Conservation (phyloP, 2,888 invertebrate genomes). For the Octonoba sinensis region DNA sequence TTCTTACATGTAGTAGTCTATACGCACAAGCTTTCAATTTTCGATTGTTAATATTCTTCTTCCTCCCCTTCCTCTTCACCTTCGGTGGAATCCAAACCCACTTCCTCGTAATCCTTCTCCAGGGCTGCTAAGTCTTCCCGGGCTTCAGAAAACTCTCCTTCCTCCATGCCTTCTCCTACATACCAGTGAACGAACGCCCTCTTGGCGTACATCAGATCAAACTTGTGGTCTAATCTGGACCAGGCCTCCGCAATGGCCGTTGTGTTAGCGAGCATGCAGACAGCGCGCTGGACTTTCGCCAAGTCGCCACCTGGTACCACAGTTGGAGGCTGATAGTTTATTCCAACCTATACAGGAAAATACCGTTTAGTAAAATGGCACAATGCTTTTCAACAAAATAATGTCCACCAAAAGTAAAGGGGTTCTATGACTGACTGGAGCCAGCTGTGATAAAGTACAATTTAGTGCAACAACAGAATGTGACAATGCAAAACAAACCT, state of each 20-base stretch:
- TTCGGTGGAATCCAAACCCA: conserved; percentile 68
- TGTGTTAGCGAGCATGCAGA: too few relatives aligned
- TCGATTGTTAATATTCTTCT: conserved; percentile 12
- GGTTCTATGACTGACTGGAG: too few relatives aligned
- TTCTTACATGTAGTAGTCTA: too few relatives aligned
- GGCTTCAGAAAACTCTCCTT: conserved; percentile 72
- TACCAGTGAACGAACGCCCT: conserved; percentile 74
- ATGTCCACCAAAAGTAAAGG: too few relatives aligned
- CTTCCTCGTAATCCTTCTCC: conserved; percentile 70
- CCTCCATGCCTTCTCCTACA: conserved; percentile 70
- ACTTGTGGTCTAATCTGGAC: conserved; percentile 71
- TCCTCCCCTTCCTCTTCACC: conserved; percentile 54
- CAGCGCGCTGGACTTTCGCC: conserved; percentile 73
- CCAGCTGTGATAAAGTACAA: too few relatives aligned
- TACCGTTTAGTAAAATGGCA: too few relatives aligned
- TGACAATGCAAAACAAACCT: too few relatives aligned
- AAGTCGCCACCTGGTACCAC: conserved; percentile 96
- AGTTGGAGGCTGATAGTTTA: conserved; percentile 81
- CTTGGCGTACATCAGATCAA: conserved; percentile 75
- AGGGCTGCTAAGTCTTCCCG: conserved; percentile 74
- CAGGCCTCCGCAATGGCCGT: conserved; percentile 74
- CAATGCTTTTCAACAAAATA: background rate
- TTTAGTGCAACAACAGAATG: too few relatives aligned
- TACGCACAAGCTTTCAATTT: background rate
- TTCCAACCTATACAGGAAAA: conserved; percentile 71